Percentiles rank a stretch among this genome's conserved stretches.
These are phyloP conservation scores for Sebastes nivosus DNA, from an alignment of 2,797 vertebrate species.

Conservation along the genomic window DNA sequence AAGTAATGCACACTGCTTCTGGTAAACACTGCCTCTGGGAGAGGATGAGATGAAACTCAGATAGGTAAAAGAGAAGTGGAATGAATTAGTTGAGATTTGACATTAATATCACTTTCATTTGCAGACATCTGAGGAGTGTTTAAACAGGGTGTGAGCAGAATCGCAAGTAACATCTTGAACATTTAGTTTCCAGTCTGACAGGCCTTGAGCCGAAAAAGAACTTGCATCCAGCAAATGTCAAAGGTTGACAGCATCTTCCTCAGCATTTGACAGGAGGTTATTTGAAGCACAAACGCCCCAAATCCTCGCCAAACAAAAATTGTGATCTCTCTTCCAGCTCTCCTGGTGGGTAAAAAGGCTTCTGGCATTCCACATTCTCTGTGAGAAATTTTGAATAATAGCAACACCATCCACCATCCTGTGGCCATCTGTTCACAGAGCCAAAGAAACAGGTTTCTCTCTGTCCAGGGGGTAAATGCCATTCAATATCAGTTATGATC, in stretches of 20 bases:
- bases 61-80: constrained; percentile 22
- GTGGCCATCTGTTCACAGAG: constrained; percentile 70
- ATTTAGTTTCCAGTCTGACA: constrained; percentile 25
- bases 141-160: constrained; percentile 39
- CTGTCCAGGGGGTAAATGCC: constrained; percentile 59
- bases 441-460: constrained; percentile 59
- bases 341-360: constrained; percentile 52
- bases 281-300: constrained; percentile 41
- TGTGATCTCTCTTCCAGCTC: constrained; percentile 50
- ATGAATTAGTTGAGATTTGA: constrained; percentile 33
- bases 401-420: constrained; percentile 55
- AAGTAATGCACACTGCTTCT: background rate
- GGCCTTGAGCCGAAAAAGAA: constrained; percentile 24
- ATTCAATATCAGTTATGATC: constrained; percentile 69
- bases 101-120: constrained; percentile 44
- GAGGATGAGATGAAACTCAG: constrained; percentile 13
- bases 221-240: constrained; percentile 49
- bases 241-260: constrained; percentile 44
- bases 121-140: constrained; percentile 25
- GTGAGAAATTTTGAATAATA: constrained; percentile 66
- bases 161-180: constrained; percentile 23
- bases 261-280: constrained; percentile 43
- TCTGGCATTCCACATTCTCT: constrained; percentile 50
- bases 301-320: constrained; percentile 43
- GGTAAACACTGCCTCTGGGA: constrained; percentile 28